Percentiles rank a stretch among this genome's conserved stretches.
Conservation (phyloP, 2,888 invertebrate genomes). For the Flexamia atlantica region DNA sequence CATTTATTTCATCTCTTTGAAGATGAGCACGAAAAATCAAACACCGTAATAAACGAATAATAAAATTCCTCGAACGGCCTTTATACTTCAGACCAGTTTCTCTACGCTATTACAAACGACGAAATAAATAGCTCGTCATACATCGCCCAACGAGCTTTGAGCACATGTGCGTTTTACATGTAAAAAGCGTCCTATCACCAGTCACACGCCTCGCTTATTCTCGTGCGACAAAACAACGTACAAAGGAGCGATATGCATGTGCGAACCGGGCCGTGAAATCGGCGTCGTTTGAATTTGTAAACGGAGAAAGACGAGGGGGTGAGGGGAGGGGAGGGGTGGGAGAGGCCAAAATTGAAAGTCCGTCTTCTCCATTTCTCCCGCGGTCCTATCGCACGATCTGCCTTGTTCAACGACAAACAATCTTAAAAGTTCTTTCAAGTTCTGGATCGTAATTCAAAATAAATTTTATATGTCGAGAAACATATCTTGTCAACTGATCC, state of each 20-base stretch:
- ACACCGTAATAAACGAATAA: too few relatives aligned
- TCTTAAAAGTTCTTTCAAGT: too few relatives aligned
- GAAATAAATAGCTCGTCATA: background rate
- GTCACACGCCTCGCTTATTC: background rate
- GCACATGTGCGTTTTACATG: too few relatives aligned
- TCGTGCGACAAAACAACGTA: background rate
- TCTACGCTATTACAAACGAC: background rate
- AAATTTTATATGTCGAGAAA: too few relatives aligned
- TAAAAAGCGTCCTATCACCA: background rate
- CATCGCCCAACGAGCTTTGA: background rate
- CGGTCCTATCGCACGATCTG: background rate
- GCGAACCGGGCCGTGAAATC: conserved; percentile 24
- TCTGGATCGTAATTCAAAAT: too few relatives aligned
- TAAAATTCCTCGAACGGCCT: too few relatives aligned
- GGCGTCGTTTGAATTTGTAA: conserved; percentile 18
- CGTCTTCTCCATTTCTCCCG: background rate
- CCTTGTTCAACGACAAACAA: background rate
- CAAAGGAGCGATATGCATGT: conserved; percentile 19
- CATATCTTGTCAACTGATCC: too few relatives aligned
- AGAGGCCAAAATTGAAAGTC: conserved; percentile 24
- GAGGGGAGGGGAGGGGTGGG: background rate
- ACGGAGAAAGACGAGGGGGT: background rate
- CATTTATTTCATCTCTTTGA: too few relatives aligned
- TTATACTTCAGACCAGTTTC: too few relatives aligned
- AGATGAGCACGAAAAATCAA: too few relatives aligned